Evolutionary conservation across 1,140 invertebrate species (phyloP).

Genomic region (Agrilus planipennis): DNA sequence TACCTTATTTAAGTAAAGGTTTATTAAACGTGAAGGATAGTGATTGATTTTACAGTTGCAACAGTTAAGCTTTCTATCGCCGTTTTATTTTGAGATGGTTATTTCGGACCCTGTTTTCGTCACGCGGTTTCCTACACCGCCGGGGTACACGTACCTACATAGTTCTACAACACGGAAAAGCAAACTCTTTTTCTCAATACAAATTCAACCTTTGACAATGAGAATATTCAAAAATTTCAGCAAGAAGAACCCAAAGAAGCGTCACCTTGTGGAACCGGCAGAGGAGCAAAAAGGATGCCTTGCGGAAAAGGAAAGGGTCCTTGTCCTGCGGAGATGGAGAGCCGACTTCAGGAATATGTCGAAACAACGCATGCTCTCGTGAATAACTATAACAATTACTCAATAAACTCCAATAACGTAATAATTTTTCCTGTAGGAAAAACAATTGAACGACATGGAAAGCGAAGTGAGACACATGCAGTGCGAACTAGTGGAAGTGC

Average conservation of each 20-base stretch:
- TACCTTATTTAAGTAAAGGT: no score
- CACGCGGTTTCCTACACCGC: no score
- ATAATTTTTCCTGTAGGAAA: conserved; percentile 34
- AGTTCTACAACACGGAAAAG: no score
- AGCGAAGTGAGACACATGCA: conserved; percentile 47
- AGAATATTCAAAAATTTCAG: not conserved
- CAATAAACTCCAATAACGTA: not conserved
- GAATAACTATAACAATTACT: conserved; percentile 6
- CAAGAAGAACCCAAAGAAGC: not conserved
- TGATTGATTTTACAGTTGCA: no score
- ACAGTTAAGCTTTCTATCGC: no score
- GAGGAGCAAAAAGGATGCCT: conserved; percentile 11
- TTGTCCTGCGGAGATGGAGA: conserved; percentile 26
- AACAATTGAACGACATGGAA: conserved; percentile 47
- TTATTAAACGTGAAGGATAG: no score
- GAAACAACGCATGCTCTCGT: conserved; percentile 26
- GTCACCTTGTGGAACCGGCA: not conserved
- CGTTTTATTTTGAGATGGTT: no score
- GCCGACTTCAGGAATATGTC: conserved; percentile 25
- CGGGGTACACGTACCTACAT: no score
- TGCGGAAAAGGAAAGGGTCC: conserved; percentile 23
- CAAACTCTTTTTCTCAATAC: not conserved
- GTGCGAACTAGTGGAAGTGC: conserved; percentile 43
- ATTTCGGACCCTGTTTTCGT: no score
- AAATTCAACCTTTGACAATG: not conserved